Base-by-base conservation (phyloP, 2,888 invertebrate genomes). In the Eilema sororculum region DNA sequence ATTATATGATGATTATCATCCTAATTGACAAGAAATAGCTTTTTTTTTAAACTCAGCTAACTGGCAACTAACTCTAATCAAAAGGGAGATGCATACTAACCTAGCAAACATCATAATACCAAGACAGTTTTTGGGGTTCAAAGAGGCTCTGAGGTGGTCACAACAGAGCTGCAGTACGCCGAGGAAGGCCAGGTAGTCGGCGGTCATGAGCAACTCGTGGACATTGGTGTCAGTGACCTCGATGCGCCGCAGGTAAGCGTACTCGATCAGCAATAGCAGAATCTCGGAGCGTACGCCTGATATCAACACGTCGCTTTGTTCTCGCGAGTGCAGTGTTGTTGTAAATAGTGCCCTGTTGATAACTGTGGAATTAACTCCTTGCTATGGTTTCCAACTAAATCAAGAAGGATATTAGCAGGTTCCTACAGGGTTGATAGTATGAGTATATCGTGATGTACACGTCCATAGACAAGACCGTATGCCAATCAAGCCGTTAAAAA, bases 101-200 rank as follows among this genome's bases (percentile, higher is more conserved):
- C 96, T 96, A 20, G 98, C 98, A 91, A 99, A 99, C 82, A 96
- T 96, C 96, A 98, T 96, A 64, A 98, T 97, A 33, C 98, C 97
- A 74, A 99, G 97, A 87, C 98, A 98, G 89, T 98, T 99, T 80
- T 96, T 96, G 0, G 97, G 96, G 22, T 95, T 96, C 25, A 99
- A 93, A 71, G 96, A 96, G 59, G 91, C 91, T 68, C 96, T 95
- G 22, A 99, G 95, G 86, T 97, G 98, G 63, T 97, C 96, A 85
- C 97, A 97, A 90, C 99, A 99, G 25, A 97, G 96, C 78, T 97
- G 96, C 66, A 98, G 95, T 61, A 99, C 96, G 0, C 98, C 98
- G 62, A 97, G 94, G 79, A 99, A 97, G 83, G 98, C 97, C 68
- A 99, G 96, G 89, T 98, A 99, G 93, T 99, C 99, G 4, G 99